Evolutionary conservation across 2,797 vertebrate genomes (phyloP).

Genomic region (Girardinus metallicus): DNA sequence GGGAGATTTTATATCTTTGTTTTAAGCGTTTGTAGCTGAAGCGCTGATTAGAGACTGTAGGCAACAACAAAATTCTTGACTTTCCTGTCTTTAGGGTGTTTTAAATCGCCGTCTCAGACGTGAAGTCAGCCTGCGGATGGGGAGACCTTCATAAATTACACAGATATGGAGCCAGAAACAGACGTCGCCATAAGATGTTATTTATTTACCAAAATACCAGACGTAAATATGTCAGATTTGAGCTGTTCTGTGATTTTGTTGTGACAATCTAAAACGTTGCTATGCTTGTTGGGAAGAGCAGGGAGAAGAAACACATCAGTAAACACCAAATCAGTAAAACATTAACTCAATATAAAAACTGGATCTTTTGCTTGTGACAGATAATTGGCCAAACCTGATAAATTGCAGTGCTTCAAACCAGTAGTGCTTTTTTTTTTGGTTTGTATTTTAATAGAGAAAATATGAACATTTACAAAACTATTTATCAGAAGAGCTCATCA

Average conservation of each 20-base stretch:
- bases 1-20: slow-evolving; percentile 1
- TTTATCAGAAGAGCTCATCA: background rate
- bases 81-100: background rate
- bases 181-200: background rate
- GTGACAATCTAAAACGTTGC: background rate
- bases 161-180: background rate
- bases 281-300: background rate
- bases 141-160: slow-evolving; percentile 5
- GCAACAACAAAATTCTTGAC: background rate
- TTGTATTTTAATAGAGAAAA: background rate
- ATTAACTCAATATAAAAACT: background rate
- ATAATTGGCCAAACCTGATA: background rate
- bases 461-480: background rate
- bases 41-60: background rate
- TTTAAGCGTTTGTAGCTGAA: background rate
- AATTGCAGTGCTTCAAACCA: background rate
- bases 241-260: background rate
- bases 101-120: background rate
- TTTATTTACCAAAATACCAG: slow-evolving; percentile 2
- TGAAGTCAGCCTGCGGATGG: background rate
- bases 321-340: background rate
- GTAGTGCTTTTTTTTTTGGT: background rate
- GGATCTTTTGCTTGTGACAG: background rate
- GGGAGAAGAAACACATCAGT: background rate
- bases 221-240: background rate